These are phyloP conservation scores for Scylla paramamosain DNA, from an alignment of 1,140 invertebrate genomes.

Conservation along the genomic window DNA sequence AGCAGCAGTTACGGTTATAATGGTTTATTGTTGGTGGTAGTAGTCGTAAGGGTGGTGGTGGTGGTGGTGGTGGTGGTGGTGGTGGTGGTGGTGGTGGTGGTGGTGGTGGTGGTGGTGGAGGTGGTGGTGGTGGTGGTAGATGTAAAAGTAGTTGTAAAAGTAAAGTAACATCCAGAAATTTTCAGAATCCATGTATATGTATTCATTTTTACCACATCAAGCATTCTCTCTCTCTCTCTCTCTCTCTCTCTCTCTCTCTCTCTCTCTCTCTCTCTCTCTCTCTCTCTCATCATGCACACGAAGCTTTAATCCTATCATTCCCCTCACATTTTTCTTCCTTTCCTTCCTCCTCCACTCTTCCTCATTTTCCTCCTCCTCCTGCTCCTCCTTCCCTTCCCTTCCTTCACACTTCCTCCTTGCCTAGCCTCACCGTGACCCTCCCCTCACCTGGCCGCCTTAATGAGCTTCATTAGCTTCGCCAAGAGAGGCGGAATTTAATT, in stretches of 20 bases:
- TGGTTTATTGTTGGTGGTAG: no score
- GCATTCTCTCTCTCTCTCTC: background rate
- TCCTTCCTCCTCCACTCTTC: background rate
- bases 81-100: no score
- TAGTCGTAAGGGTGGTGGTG: no score
- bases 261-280: background rate
- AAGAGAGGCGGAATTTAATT: constrained; percentile 5
- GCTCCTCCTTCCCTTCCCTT: background rate
- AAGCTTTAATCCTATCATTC: constrained; percentile 1
- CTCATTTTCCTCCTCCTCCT: background rate
- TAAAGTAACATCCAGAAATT: no score
- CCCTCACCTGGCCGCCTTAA: background rate
- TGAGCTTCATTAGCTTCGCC: constrained; percentile 11
- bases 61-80: no score
- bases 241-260: no score
- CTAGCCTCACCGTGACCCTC: background rate
- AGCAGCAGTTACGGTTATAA: no score
- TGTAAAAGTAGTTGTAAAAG: no score
- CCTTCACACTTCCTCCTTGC: background rate
- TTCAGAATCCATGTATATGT: no score
- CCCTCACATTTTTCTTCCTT: background rate
- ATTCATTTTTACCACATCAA: no score
- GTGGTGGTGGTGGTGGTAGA: no score
- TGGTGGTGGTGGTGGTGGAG: no score
- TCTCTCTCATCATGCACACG: background rate